Conservation (phyloP, 2,888 invertebrate species). For the Phytoseiulus persimilis region DNA sequence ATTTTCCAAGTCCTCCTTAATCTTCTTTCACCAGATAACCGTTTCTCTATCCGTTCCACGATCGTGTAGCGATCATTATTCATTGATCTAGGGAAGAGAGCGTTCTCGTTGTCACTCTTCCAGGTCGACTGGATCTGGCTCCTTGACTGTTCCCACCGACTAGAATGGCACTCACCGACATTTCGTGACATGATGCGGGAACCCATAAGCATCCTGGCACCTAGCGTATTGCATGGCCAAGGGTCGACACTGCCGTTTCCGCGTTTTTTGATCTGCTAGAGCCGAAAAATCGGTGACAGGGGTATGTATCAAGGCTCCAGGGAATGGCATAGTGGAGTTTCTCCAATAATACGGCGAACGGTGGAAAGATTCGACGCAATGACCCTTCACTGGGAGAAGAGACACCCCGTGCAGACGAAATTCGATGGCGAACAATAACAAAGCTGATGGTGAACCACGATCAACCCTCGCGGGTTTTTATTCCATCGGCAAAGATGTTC, state of each 20-base stretch:
- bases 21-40: too few relatives aligned
- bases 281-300: not conserved
- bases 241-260: not conserved
- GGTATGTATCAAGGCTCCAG: not conserved
- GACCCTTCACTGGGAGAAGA: not conserved
- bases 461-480: not conserved
- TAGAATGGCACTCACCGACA: not conserved
- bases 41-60: too few relatives aligned
- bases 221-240: not conserved
- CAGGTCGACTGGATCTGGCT: too few relatives aligned
- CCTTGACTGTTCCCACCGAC: not conserved
- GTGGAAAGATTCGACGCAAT: not conserved
- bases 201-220: constrained; percentile 17
- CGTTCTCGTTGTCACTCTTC: too few relatives aligned
- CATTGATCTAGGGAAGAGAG: too few relatives aligned
- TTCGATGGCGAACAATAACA: not conserved
- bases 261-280: too few relatives aligned
- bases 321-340: not conserved
- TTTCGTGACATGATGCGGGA: not conserved
- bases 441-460: not conserved
- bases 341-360: too few relatives aligned
- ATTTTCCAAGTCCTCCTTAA: too few relatives aligned
- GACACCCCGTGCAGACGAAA: not conserved
- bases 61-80: too few relatives aligned
- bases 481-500: too few relatives aligned